Conservation (phyloP, 2,888 invertebrate species). For the Sinopyrophorus schimmeli region DNA sequence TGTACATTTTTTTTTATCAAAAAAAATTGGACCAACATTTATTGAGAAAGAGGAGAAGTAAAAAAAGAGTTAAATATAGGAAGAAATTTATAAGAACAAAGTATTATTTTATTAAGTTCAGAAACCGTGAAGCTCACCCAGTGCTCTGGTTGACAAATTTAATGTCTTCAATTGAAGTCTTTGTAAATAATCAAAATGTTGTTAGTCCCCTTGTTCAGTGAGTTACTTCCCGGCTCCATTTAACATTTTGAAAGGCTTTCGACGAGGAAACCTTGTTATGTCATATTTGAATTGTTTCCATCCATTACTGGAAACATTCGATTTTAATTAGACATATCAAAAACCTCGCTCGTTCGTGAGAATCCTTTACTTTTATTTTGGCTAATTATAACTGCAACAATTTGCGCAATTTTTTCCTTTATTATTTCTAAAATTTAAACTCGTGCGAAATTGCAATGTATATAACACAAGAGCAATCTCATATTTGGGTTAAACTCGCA, state of each 20-base stretch:
- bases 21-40: too few species aligned
- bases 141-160: constrained; percentile 3
- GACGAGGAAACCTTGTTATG: constrained; percentile 9
- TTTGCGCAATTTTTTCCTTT: too few species aligned
- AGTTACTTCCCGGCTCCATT: constrained; percentile 8
- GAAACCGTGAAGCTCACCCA: background rate
- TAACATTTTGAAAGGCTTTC: constrained; percentile 15
- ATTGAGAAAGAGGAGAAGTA: too few species aligned
- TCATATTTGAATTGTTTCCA: constrained; percentile 14
- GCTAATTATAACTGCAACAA: too few species aligned
- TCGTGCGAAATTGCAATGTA: too few species aligned
- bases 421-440: too few species aligned
- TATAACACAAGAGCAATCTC: too few species aligned
- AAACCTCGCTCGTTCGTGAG: constrained; percentile 10
- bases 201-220: constrained; percentile 25
- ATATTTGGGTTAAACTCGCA: too few species aligned
- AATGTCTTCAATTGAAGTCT: background rate
- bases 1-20: too few species aligned
- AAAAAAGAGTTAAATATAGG: too few species aligned
- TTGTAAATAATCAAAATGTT: constrained; percentile 20
- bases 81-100: background rate
- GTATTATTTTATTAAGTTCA: constrained; percentile 1
- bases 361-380: too few species aligned
- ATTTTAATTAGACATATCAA: constrained; percentile 9
- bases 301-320: constrained; percentile 5